Base-by-base conservation (phyloP, 2,888 invertebrate species). In the Argyresthia albistria region DNA sequence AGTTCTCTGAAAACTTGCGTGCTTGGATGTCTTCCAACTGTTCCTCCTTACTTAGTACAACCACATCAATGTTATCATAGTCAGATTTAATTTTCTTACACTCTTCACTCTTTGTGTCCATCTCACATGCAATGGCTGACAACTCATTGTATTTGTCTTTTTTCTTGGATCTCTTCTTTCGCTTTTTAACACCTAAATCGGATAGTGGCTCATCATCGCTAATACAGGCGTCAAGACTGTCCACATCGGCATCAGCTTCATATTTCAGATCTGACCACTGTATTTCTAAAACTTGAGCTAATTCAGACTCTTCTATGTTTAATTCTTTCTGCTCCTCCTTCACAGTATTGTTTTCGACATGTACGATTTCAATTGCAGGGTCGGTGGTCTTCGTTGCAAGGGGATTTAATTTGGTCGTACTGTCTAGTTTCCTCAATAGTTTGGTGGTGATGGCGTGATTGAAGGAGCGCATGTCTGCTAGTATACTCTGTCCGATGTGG, bases 31-130 rank as follows among this genome's bases (percentile, higher is more conserved):
- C 57, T 1, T 52, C 46, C n/a, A 48, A 10, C 11, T 57, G 55
- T n/a, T 58, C 55, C 35, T 57, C 57, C 25, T 53, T 53, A n/a
- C 49, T 53, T 52, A 57, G 48, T 37, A 51, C 43, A 11, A 57
- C 46, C 12, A 47, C n/a, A n/a, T 47, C 47, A 12, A 47, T 35
- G 8, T 47, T n/a, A 4, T 25, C 25, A 25, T 25, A 25, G 1
- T 11, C 42, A 42, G 25, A 25, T 6, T 25, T 25, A 25, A 25
- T 25, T 25, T 25, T 25, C 25, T 25, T 25, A 25, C 25, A 25
- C 25, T 42, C 42, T 42, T 42, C 42, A 11, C n/a, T 12, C 42
- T 42, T 42, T 11, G n/a, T 42, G 11, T 42, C n/a, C 6, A 42
- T 42, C 1, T 42, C 42, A 25, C 25, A 25, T 6, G 6, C 25